phyloP scores from a whole-genome alignment of 2,888 invertebrate species.

The Folsomia manolachei region DNA sequence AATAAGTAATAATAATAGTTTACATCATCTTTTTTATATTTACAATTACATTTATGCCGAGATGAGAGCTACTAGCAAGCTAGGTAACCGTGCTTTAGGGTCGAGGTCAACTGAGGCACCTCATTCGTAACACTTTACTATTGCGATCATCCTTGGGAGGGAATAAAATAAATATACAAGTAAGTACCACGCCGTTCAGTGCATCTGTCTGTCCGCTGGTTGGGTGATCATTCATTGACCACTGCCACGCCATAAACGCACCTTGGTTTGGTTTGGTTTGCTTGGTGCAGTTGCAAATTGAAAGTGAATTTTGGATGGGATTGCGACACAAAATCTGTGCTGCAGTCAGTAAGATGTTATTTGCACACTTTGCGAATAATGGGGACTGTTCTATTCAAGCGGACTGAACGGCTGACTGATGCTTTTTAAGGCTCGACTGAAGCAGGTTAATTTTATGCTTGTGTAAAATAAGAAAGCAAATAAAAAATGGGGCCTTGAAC shows the following conservation, averaged over 20 bases:
- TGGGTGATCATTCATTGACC: conserved; percentile 3
- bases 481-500: not conserved
- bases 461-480: too few species aligned
- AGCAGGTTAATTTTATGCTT: too few species aligned
- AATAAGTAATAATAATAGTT: not conserved
- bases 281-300: not conserved
- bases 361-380: not conserved
- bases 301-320: not conserved
- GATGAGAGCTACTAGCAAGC: not conserved
- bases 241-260: too few species aligned
- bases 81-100: conserved; percentile 11
- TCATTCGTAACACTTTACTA: not conserved
- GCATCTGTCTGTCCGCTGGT: not conserved
- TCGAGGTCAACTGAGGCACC: conserved; percentile 8
- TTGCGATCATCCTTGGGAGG: not conserved
- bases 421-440: too few species aligned
- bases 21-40: too few species aligned
- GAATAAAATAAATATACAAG: too few species aligned
- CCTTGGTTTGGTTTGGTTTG: too few species aligned
- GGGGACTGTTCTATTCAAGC: not conserved
- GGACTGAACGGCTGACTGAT: too few species aligned
- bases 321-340: too few species aligned
- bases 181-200: not conserved
- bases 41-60: too few species aligned
- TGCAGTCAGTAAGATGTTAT: not conserved